Evolutionary conservation across 2,113 vertebrate genomes (phyloP).

Genomic region (Dipodomys merriami): DNA sequence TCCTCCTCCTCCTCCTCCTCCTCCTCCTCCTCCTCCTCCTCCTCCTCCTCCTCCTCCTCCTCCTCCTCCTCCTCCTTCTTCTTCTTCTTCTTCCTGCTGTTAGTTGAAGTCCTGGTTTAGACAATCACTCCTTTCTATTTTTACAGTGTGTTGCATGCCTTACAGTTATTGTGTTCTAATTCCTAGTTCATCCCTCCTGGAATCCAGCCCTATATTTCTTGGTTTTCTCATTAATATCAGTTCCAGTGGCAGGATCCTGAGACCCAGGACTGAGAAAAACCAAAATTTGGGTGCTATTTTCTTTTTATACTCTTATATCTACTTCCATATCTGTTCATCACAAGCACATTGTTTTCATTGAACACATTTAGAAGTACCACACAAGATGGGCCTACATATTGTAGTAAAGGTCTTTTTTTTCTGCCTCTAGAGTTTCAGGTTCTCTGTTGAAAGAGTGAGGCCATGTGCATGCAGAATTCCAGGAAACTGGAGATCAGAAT

Average conservation of each 20-base stretch:
- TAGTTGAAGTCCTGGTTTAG: slow-evolving; percentile 31
- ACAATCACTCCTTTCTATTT: not conserved
- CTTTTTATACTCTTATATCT: not conserved
- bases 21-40: too few species aligned
- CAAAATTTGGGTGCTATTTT: slow-evolving; percentile 1
- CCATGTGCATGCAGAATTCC: not conserved
- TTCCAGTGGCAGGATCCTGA: not conserved
- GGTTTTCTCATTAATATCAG: not conserved
- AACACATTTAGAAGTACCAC: not conserved
- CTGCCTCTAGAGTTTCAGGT: not conserved
- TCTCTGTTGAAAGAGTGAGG: not conserved
- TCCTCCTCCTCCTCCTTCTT: too few species aligned
- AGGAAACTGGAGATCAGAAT: not conserved
- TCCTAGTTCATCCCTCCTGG: not conserved
- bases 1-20: too few species aligned
- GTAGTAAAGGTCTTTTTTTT: not conserved
- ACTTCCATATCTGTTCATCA: not conserved
- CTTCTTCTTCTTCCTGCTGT: not conserved
- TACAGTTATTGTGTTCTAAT: not conserved
- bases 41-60: too few species aligned
- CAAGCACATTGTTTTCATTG: not conserved
- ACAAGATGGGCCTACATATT: not conserved
- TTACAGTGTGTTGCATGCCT: not conserved
- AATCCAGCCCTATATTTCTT: not conserved
- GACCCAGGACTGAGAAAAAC: slow-evolving; percentile 7